Percentiles rank a stretch among this genome's conserved stretches.
phyloP scores from a whole-genome alignment of 92 coral and sea anemone species.

The Pocillopora grandis region DNA sequence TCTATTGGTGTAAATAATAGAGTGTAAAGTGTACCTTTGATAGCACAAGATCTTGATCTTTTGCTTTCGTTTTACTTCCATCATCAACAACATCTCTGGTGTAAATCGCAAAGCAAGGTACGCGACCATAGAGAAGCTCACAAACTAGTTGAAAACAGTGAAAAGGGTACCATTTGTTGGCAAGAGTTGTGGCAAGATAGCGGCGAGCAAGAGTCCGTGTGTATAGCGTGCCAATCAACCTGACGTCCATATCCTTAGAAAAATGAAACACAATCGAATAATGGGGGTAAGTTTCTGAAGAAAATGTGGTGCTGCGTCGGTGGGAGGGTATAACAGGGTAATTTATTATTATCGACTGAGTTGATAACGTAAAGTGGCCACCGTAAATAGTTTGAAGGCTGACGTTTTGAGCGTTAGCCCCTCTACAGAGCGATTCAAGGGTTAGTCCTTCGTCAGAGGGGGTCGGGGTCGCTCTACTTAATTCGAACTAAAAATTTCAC shows the following conservation, averaged over 20 bases:
- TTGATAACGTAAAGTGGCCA: too few relatives aligned
- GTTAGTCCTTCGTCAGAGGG: too few relatives aligned
- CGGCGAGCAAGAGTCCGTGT: constrained; percentile 88
- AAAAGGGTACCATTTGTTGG: constrained; percentile 83
- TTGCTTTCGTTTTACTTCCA: constrained; percentile 65
- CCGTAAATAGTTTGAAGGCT: too few relatives aligned
- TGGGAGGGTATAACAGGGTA: too few relatives aligned
- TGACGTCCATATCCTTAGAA: constrained; percentile 79
- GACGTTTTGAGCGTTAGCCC: too few relatives aligned
- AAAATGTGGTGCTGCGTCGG: too few relatives aligned
- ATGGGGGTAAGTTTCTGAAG: too few relatives aligned
- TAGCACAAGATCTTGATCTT: constrained; percentile 71
- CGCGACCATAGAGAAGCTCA: constrained; percentile 89
- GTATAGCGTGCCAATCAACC: constrained; percentile 83
- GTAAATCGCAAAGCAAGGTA: constrained; percentile 78
- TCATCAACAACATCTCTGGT: constrained; percentile 85
- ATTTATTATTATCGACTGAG: too few relatives aligned
- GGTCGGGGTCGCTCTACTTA: too few relatives aligned
- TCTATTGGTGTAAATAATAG: too few relatives aligned
- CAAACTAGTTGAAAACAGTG: constrained; percentile 88
- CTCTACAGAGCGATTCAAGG: too few relatives aligned
- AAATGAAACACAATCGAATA: not conserved
- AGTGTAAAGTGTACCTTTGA: constrained; percentile 65
- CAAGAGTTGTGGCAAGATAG: constrained; percentile 72
- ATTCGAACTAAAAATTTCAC: too few relatives aligned